Percentiles rank a stretch among this genome's conserved stretches.
These are phyloP conservation scores for Podilymbus podiceps DNA, from an alignment of 2,113 vertebrate species.

Conservation along the genomic window DNA sequence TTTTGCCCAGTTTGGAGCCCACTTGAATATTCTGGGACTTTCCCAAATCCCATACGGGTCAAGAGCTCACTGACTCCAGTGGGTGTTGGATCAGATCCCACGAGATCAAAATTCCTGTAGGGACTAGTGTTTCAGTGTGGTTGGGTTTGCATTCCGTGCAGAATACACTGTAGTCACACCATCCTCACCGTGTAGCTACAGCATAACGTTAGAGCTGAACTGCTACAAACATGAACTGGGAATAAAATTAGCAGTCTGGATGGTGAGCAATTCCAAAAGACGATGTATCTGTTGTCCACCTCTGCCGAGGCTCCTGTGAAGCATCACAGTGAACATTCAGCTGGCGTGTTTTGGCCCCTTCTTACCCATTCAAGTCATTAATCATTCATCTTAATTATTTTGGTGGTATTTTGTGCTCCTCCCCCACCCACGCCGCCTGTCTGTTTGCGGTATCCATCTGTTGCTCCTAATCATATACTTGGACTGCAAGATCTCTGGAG, in stretches of 20 bases:
- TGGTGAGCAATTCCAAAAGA: not conserved
- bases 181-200: not conserved
- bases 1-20: constrained; percentile 20
- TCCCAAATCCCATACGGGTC: constrained; percentile 24
- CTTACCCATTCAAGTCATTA: constrained; percentile 9
- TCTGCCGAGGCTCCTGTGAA: not conserved
- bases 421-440: not conserved
- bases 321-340: not conserved
- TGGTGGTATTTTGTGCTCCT: not conserved
- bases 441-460: constrained; percentile 47
- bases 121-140: constrained; percentile 5
- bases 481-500: not conserved
- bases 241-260: not conserved
- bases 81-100: constrained; percentile 29
- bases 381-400: constrained; percentile 44
- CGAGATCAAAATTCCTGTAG: constrained; percentile 22
- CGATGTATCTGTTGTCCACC: not conserved
- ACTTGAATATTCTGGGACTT: constrained; percentile 41
- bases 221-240: not conserved
- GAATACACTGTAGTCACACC: constrained; percentile 5
- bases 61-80: constrained; percentile 39
- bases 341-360: not conserved
- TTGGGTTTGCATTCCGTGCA: not conserved
- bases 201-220: not conserved
- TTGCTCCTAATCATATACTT: not conserved